A percentile compares a stretch with the other conserved stretches of the same genome.
Conservation (phyloP, 2,888 invertebrate genomes). For the Noctua comes region DNA sequence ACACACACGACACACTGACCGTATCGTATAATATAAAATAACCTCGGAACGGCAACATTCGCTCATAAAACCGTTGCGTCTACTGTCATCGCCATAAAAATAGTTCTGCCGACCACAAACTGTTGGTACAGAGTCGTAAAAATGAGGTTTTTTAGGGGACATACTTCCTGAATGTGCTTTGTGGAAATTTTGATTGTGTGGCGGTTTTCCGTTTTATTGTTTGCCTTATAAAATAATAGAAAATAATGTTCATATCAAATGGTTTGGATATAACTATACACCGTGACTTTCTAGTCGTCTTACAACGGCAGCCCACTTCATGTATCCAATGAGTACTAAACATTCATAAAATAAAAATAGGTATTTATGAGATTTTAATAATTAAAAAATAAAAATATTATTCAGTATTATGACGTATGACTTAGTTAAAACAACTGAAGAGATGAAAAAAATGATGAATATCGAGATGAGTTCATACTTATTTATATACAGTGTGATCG, state of each 20-base stretch:
- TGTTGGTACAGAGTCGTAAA: slow-evolving; percentile 37
- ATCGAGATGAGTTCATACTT: slow-evolving; percentile 8
- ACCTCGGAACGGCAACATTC: neutral
- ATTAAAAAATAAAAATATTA: no score
- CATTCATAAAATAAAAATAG: no score
- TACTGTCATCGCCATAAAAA: slow-evolving; percentile 45
- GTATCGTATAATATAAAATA: slow-evolving; percentile 23
- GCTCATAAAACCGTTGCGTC: slow-evolving; percentile 41
- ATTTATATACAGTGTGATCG: slow-evolving; percentile 2
- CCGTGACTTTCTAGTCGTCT: no score
- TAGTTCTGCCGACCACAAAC: slow-evolving; percentile 29
- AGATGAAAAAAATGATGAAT: neutral
- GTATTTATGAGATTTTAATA: no score
- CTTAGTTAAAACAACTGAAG: no score
- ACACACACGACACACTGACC: neutral
- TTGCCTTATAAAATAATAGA: neutral
- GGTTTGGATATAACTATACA: neutral
- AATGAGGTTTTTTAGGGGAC: slow-evolving; percentile 25
- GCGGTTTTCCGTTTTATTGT: neutral
- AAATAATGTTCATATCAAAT: neutral
- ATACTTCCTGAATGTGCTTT: slow-evolving; percentile 25
- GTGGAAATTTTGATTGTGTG: slow-evolving; percentile 1
- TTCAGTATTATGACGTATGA: no score
- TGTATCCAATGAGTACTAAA: no score
- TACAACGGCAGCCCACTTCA: no score